These are phyloP conservation scores for Notolabrus celidotus DNA, from an alignment of 2,797 vertebrate species.

Conservation along the genomic window DNA sequence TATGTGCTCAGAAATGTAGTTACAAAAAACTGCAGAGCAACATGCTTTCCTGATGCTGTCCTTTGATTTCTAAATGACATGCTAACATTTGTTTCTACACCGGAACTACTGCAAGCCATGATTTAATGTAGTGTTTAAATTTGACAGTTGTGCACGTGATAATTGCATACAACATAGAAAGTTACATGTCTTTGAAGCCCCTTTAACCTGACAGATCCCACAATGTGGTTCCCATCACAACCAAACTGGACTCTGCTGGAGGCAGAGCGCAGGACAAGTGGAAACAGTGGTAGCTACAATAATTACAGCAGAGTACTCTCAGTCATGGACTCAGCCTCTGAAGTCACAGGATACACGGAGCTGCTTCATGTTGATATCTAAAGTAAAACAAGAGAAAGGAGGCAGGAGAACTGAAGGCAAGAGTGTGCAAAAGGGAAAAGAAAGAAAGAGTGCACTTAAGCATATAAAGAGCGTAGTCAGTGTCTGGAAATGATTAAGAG, in stretches of 20 bases:
- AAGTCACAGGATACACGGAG: slow-evolving; percentile 24
- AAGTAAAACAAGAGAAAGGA: slow-evolving; percentile 19
- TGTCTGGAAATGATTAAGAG: slow-evolving; percentile 77
- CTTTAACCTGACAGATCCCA: slow-evolving; percentile 59
- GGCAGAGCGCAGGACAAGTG: slow-evolving; percentile 16
- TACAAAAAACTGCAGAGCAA: too few species aligned
- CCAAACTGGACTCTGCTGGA: slow-evolving; percentile 62
- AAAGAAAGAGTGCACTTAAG: slow-evolving; percentile 32
- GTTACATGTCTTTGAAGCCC: slow-evolving; percentile 58
- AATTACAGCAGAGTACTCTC: slow-evolving; percentile 46
- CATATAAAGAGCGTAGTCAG: slow-evolving; percentile 28
- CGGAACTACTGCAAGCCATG: background rate
- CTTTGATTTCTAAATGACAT: slow-evolving; percentile 28
- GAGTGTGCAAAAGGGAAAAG: slow-evolving; percentile 11
- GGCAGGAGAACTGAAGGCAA: background rate
- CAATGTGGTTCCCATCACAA: slow-evolving; percentile 79
- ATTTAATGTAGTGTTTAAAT: background rate
- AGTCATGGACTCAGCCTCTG: slow-evolving; percentile 33
- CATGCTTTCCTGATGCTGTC: background rate
- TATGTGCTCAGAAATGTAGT: too few species aligned
- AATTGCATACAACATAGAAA: slow-evolving; percentile 24
- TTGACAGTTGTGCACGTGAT: slow-evolving; percentile 1
- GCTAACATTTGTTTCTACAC: slow-evolving; percentile 10
- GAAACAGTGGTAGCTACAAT: slow-evolving; percentile 44
- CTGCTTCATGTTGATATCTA: slow-evolving; percentile 3